These are phyloP conservation scores for Clarias laeviceps DNA, from an alignment of 2,797 vertebrate species.

Conservation along the genomic window DNA sequence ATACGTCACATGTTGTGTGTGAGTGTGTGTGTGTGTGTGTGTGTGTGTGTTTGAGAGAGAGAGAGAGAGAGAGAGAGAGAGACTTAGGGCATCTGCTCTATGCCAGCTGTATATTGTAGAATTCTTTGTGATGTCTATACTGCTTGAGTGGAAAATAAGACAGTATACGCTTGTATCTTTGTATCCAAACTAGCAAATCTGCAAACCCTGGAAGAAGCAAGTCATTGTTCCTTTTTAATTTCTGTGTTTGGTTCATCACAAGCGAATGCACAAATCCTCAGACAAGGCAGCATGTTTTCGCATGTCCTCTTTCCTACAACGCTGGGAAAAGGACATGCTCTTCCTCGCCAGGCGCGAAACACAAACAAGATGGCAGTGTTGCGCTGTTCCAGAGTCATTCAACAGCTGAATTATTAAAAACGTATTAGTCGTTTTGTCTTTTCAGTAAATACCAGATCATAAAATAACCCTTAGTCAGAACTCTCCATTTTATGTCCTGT, in stretches of 20 bases:
- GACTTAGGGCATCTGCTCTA: neutral
- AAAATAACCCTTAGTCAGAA: constrained; percentile 7
- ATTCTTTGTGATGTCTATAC: constrained; percentile 15
- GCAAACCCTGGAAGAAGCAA: constrained; percentile 13
- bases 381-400: constrained; percentile 58
- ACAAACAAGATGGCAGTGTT: constrained; percentile 51
- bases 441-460: constrained; percentile 4
- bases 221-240: constrained; percentile 4
- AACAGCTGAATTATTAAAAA: neutral
- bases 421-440: constrained; percentile 2
- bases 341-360: neutral
- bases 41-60: neutral
- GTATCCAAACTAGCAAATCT: constrained; percentile 2
- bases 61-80: neutral
- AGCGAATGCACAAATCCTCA: constrained; percentile 8
- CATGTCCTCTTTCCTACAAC: neutral
- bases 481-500: neutral
- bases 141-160: constrained; percentile 18
- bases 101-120: neutral
- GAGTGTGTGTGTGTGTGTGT: neutral
- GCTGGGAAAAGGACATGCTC: neutral
- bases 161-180: constrained; percentile 10
- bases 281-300: constrained; percentile 1
- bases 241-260: constrained; percentile 12
- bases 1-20: constrained; percentile 6